Percentiles rank a stretch among this genome's conserved stretches.
phyloP scores from a whole-genome alignment of 2,797 vertebrate genomes.

The Heliangelus exortis region DNA sequence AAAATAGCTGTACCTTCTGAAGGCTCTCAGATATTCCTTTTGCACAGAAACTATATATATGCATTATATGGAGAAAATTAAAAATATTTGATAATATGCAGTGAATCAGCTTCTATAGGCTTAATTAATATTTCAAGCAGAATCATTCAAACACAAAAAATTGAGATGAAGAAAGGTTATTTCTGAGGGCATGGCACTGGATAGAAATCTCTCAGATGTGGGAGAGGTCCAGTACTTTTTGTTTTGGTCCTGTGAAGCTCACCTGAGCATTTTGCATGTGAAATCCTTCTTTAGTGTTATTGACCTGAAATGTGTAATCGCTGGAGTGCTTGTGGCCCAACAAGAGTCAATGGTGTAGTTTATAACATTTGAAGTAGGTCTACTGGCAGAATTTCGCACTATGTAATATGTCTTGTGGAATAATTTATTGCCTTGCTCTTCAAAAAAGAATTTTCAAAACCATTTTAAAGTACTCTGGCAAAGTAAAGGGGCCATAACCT shows the following conservation, averaged over 20 bases:
- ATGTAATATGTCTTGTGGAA: not conserved
- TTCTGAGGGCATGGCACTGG: not conserved
- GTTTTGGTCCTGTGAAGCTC: not conserved
- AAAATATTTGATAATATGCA: not conserved
- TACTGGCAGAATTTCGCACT: not conserved
- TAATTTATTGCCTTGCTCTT: not conserved
- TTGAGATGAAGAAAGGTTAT: not conserved
- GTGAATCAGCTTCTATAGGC: not conserved
- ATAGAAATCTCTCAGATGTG: not conserved
- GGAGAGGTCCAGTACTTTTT: not conserved
- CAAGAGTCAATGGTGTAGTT: not conserved
- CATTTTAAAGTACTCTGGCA: conserved; percentile 6
- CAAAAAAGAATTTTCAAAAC: conserved; percentile 6
- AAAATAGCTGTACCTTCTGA: not conserved
- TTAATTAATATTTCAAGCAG: not conserved
- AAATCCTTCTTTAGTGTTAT: not conserved
- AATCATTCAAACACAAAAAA: not conserved
- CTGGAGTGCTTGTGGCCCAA: not conserved
- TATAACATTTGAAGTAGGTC: not conserved
- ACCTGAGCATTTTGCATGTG: not conserved
- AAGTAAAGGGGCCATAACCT: not conserved
- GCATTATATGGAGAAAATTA: not conserved
- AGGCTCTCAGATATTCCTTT: not conserved
- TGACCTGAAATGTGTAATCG: not conserved
- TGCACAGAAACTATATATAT: not conserved